A percentile compares a stretch with the other conserved stretches of the same genome.
Conservation (phyloP, 1,140 invertebrate species). For the Drosophila repleta region DNA sequence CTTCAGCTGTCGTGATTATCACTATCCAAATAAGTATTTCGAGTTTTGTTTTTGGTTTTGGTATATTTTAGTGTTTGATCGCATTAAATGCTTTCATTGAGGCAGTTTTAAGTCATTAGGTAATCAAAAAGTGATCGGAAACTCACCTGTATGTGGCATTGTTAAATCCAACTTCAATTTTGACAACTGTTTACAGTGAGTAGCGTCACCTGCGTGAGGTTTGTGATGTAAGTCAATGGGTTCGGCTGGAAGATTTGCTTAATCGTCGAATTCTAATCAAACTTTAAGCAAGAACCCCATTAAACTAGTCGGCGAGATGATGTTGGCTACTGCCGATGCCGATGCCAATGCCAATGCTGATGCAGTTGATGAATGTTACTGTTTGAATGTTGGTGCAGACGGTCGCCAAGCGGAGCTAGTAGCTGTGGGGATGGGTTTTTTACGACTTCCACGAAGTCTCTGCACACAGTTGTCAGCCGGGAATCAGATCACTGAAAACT, state of each 20-base stretch:
- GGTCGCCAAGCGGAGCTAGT: slow-evolving; percentile 30
- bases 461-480: slow-evolving; percentile 29
- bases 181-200: slow-evolving; percentile 57
- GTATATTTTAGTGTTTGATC: slow-evolving; percentile 33
- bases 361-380: slow-evolving; percentile 47
- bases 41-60: slow-evolving; percentile 14
- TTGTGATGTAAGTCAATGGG: slow-evolving; percentile 55
- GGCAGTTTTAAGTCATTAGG: slow-evolving; percentile 64
- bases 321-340: slow-evolving; percentile 43
- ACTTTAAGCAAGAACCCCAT: slow-evolving; percentile 69
- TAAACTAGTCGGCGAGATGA: slow-evolving; percentile 59
- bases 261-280: slow-evolving; percentile 78
- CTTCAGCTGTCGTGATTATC: slow-evolving; percentile 12
- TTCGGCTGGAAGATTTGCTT: slow-evolving; percentile 40
- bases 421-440: slow-evolving; percentile 50
- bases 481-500: slow-evolving; percentile 64
- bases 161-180: slow-evolving; percentile 39
- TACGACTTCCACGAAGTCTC: slow-evolving; percentile 75
- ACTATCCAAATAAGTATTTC: slow-evolving; percentile 18
- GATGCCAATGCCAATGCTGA: slow-evolving; percentile 15
- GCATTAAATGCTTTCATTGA: slow-evolving; percentile 49
- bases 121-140: slow-evolving; percentile 18
- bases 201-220: slow-evolving; percentile 52
- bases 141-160: slow-evolving; percentile 78
- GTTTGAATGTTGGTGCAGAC: slow-evolving; percentile 33